Evolutionary conservation across 2,113 vertebrate species (phyloP).

Genomic region (Microtus montanus): DNA sequence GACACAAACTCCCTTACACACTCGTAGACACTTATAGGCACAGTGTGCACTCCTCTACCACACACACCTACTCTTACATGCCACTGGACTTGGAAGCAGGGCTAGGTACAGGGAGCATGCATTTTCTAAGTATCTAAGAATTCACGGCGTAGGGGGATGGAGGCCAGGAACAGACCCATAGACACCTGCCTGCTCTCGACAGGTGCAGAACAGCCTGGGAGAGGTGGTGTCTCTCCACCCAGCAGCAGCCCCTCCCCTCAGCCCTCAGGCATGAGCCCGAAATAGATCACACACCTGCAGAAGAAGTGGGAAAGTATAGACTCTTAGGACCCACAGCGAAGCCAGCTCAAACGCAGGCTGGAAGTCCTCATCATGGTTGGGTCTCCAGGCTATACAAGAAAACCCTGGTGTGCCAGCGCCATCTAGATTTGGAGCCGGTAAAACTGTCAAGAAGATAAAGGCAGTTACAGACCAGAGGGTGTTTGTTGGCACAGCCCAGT

Average conservation of each 20-base stretch:
- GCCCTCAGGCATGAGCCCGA: accelerated
- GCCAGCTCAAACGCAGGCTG: accelerated
- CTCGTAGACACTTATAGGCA: not conserved
- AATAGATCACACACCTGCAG: accelerated
- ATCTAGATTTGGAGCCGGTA: not conserved
- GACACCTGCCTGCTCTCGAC: not conserved
- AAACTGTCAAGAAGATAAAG: not conserved
- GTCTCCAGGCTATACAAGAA: accelerated
- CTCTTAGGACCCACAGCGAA: accelerated
- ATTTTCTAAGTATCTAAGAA: not conserved
- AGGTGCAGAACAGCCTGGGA: not conserved
- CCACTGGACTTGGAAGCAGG: not conserved
- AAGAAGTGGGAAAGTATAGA: accelerated
- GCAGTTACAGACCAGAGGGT: too few species aligned
- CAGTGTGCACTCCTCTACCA: too few species aligned
- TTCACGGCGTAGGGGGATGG: not conserved
- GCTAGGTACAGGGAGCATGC: not conserved
- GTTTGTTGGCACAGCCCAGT: not conserved
- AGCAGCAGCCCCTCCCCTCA: accelerated
- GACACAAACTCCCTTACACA: not conserved
- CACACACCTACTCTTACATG: not conserved
- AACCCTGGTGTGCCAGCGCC: not conserved
- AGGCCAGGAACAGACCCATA: not conserved
- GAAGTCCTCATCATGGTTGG: not conserved
- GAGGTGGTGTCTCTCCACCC: accelerated